A percentile compares a stretch with the other conserved stretches of the same genome.
Conservation (phyloP, 2,888 invertebrate species). For the Drosophila pseudotalamancana region DNA sequence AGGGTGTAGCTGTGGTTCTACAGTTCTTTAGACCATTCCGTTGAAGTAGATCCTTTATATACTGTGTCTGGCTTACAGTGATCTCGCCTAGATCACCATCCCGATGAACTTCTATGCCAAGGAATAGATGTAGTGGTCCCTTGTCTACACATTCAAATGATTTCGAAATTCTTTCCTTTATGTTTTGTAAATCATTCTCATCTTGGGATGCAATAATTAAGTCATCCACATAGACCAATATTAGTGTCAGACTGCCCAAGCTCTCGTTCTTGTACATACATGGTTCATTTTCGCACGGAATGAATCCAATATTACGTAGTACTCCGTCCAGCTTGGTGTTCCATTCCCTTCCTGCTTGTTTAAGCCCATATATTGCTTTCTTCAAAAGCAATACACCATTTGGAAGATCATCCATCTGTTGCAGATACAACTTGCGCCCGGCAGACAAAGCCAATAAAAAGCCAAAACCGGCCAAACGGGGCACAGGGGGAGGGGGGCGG, state of each 20-base stretch:
- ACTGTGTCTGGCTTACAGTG: too few relatives aligned
- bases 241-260: not conserved
- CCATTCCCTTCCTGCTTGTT: constrained; percentile 1
- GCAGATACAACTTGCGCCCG: not conserved
- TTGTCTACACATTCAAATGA: constrained; percentile 9
- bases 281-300: not conserved
- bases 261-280: not conserved
- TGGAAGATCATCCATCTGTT: not conserved
- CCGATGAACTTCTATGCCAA: constrained; percentile 6
- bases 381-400: not conserved
- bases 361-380: not conserved
- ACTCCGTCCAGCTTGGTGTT: not conserved
- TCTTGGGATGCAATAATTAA: not conserved
- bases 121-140: not conserved
- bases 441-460: not conserved
- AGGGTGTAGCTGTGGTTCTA: not conserved
- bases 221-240: constrained; percentile 14
- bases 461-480: not conserved
- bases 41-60: too few relatives aligned
- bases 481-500: not conserved
- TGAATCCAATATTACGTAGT: not conserved
- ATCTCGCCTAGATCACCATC: not conserved
- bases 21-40: not conserved
- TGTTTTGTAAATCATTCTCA: not conserved
- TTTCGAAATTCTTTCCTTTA: not conserved